phyloP scores from a whole-genome alignment of 2,113 vertebrate genomes.

The Hystrix cristata region DNA sequence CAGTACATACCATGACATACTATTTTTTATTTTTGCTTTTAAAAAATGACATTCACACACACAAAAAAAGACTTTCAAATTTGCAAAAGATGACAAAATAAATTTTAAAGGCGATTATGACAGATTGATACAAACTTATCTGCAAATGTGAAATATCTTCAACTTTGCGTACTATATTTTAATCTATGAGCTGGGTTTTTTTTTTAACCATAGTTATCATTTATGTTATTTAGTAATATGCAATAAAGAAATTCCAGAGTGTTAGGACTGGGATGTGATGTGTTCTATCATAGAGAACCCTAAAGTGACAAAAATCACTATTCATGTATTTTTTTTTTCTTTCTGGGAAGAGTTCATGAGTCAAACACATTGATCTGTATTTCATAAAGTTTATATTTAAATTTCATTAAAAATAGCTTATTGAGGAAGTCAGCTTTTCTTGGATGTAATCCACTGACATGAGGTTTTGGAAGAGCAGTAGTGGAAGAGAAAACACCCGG shows the following conservation, averaged over 20 bases:
- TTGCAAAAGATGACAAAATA: neutral
- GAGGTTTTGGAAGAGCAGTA: neutral
- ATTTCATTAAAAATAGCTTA: neutral
- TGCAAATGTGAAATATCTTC: neutral
- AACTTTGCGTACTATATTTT: neutral
- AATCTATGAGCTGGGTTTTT: neutral
- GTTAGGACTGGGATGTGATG: neutral
- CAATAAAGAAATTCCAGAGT: neutral
- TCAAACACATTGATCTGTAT: neutral
- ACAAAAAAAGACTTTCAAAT: neutral
- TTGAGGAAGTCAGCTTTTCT: neutral
- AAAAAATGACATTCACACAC: neutral
- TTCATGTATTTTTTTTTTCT: neutral
- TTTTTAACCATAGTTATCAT: neutral
- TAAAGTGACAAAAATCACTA: neutral
- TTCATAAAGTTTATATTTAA: neutral
- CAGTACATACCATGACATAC: neutral
- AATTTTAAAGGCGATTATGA: neutral
- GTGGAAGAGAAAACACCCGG: neutral
- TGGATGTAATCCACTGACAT: neutral
- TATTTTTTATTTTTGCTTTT: neutral
- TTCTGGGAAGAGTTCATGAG: neutral
- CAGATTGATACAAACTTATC: neutral
- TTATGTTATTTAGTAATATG: neutral
- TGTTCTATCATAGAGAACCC: neutral